Percentiles rank a stretch among this genome's conserved stretches.
phyloP scores from a whole-genome alignment of 1,140 invertebrate genomes.

The Papilio polytes region DNA sequence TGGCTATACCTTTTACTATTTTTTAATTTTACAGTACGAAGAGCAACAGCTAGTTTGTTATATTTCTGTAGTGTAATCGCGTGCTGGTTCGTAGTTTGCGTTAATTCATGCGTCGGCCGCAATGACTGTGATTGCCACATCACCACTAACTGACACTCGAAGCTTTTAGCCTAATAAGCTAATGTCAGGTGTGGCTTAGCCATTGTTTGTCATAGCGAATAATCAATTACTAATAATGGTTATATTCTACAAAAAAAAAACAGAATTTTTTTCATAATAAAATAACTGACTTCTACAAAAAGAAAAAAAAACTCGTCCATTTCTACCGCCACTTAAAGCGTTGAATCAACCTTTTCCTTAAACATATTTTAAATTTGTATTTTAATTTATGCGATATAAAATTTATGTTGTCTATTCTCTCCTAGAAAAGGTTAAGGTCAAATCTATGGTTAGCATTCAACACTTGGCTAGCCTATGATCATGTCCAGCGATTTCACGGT shows the following conservation, averaged over 20 bases:
- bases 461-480: slow-evolving; percentile 2
- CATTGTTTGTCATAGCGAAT: slow-evolving; percentile 4
- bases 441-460: slow-evolving; percentile 22
- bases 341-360: no score
- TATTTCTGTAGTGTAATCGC: neutral
- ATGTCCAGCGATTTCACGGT: slow-evolving; percentile 25
- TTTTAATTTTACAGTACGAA: no score
- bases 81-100: neutral
- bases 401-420: neutral
- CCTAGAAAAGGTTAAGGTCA: slow-evolving; percentile 24
- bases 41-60: neutral
- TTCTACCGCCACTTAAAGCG: no score
- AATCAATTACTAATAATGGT: neutral
- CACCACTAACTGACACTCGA: slow-evolving; percentile 15
- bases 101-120: slow-evolving; percentile 21
- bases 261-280: no score
- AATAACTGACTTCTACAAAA: neutral
- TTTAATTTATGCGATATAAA: neutral
- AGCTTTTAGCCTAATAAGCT: slow-evolving; percentile 27
- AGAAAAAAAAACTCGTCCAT: neutral
- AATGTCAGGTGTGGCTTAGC: slow-evolving; percentile 10
- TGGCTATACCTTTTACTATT: no score
- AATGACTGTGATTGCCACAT: neutral
- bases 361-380: no score
- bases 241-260: neutral